Base-by-base conservation (phyloP, 2,113 vertebrate species). In the Athene noctua region DNA sequence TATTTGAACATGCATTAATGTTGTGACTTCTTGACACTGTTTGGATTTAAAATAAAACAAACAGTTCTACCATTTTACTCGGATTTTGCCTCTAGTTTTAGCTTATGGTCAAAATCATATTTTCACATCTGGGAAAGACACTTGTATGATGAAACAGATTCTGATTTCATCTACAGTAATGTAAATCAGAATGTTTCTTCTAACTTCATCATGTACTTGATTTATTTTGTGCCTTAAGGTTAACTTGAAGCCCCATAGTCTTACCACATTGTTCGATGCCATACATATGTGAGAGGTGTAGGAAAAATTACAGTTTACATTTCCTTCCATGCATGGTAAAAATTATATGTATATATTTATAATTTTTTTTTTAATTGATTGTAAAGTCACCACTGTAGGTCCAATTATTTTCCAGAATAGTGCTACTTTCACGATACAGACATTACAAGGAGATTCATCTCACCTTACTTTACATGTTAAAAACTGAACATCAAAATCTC, bases 251-350 rank as follows among this genome's bases (percentile, higher is more conserved):
- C 1, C 20, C 6, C 11, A 3, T 67, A 11, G 2, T 13, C 2
- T 47, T 44, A 32, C 11, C 5, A n/a, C 4, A 26, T 27, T 47
- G 13, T 74, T 71, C 42, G 29, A 36, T 59, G 4, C 12, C 18
- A 17, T 13, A 42, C 3, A 3, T 36, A 7, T n/a, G 2, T n/a
- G 22, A 61, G 8, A 93, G 12, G 15, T 2, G 8, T 32, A 46
- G n/a, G 23, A 77, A 90, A 86, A 54, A 34, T 36, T 82, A 15
- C 36, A 82, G 16, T 12, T 36, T 22, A 36, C 4, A 67, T 83
- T 47, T 58, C 7, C 47, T 81, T 67, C 47, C 11, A 32, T 0
- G 0, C 2, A 15, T 8, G 15, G 26, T 13, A 34, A 77, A 52
- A 13, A 8, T 38, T 38, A 38, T 38, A 38, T 38, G 9, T 38